Conservation (phyloP, 2,888 invertebrate species). For the Bruchidius siliquastri region DNA sequence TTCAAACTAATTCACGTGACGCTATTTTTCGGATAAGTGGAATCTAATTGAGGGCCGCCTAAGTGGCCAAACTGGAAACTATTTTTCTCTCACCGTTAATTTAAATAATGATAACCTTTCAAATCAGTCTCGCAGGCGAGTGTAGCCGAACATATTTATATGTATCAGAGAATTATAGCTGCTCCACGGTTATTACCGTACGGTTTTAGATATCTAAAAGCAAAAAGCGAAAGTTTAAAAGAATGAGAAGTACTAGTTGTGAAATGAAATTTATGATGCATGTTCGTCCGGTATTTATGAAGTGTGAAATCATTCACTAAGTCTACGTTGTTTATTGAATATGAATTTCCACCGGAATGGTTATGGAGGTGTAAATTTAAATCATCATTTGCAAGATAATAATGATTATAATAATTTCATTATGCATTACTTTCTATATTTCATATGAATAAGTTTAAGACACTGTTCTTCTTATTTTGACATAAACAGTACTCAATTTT, state of each 20-base stretch:
- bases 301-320: background rate
- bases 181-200: background rate
- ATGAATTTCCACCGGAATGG: background rate
- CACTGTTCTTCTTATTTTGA: no score
- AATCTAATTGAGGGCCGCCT: background rate
- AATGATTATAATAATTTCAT: constrained; percentile 6
- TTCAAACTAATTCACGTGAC: background rate
- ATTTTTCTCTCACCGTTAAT: background rate
- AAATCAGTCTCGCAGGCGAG: background rate
- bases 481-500: no score
- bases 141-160: background rate
- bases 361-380: background rate
- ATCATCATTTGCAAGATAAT: background rate
- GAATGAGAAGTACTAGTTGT: background rate
- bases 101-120: background rate
- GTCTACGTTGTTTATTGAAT: background rate
- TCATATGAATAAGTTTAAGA: no score
- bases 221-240: background rate
- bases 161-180: background rate
- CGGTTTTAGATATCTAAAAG: background rate
- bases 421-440: no score
- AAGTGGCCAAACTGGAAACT: background rate
- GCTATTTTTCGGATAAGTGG: background rate
- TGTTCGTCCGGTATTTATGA: background rate
- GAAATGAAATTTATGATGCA: background rate